Percentiles rank a stretch among this genome's conserved stretches.
These are phyloP conservation scores for Ridgeia piscesae DNA, from an alignment of 1,140 invertebrate species.

Conservation along the genomic window DNA sequence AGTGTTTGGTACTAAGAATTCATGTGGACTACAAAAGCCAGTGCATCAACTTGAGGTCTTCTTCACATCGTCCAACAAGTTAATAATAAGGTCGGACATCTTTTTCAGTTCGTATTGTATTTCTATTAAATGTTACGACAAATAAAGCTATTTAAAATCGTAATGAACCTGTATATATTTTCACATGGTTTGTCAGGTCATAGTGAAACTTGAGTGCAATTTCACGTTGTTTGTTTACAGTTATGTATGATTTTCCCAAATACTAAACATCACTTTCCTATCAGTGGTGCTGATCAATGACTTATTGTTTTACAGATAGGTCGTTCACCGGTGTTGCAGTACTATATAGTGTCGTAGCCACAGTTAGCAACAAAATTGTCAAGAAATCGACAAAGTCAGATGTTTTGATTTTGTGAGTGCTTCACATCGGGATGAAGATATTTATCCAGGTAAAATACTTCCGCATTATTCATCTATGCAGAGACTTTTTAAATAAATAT, in stretches of 20 bases:
- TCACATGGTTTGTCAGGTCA: constrained; percentile 4
- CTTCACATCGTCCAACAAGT: neutral
- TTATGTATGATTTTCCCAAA: neutral
- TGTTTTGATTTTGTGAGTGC: neutral
- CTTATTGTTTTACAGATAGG: neutral
- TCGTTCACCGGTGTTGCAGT: neutral
- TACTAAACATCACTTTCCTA: neutral
- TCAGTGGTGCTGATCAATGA: neutral
- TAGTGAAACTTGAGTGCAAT: neutral
- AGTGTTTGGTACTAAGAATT: neutral
- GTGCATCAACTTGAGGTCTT: neutral
- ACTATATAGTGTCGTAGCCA: neutral
- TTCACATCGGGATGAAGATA: neutral
- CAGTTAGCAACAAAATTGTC: neutral
- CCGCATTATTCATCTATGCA: neutral
- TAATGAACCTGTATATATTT: neutral
- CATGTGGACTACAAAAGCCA: neutral
- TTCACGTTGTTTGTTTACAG: neutral
- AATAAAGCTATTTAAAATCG: neutral
- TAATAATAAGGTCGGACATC: neutral
- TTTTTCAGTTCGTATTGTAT: neutral
- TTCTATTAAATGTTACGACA: neutral
- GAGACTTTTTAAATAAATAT: neutral
- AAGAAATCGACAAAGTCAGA: neutral
- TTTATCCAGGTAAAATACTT: neutral